Evolutionary conservation across 2,888 invertebrate species (phyloP), one percentile per base, ranked within the genome.

Genomic region (Sisyra terminalis): DNA sequence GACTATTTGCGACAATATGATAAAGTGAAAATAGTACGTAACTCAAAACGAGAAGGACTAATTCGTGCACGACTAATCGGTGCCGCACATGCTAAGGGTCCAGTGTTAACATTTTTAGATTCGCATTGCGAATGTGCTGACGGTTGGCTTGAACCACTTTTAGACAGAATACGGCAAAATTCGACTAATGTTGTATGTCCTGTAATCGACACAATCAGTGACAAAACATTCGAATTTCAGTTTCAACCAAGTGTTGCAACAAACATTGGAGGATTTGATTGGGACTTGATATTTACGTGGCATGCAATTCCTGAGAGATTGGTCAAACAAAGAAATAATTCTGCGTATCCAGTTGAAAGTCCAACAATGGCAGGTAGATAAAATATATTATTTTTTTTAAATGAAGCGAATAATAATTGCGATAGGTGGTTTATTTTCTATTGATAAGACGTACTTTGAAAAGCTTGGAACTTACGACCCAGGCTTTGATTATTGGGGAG

Each of bases 401-500:
- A 15, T 6, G 15, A 15, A 3, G 9, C 8, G 8, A 13, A 13
- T n/a, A n/a, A n/a, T n/a, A 3, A 6, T 32, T 6, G n/a, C 34
- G 31, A 10, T 16, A 41, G 41, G 41, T 43, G 98, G 98, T 2
- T 68, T 99, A 10, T 98, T 99, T 63, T 84, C 94, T 45, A 98
- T 98, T 50, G 89, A 93, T 61, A 80, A 82, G 58, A 67, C 68
- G 47, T 99, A 93, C 66, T 99, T 98, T 62, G 89, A 94, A 62
- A 75, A 75, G 49, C 71, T 99, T 30, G 98, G 98, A 42, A 92
- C 93, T 24, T 98, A 99, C 61, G 98, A 98, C 64, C 88, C 90
- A 40, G 98, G 96, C 10, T 98, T 98, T 64, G 98, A 99, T 61
- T 98, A 98, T 54, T 98, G 98, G 98, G 98, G 98, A 47, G 94